Base-by-base conservation (phyloP, 2,113 vertebrate species). In the Ailurus styani region DNA sequence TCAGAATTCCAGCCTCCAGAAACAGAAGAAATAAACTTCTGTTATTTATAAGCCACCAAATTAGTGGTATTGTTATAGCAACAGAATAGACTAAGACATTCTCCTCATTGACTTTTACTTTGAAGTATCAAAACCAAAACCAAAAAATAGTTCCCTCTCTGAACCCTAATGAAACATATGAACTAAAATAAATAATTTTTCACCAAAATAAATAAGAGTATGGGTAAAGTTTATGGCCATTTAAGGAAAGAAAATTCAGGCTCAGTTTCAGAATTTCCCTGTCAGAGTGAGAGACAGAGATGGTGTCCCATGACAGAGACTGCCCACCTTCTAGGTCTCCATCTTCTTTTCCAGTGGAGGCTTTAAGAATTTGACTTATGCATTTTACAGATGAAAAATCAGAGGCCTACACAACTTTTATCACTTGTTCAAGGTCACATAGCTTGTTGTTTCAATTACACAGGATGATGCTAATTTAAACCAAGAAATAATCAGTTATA, bases 381-480 rank as follows among this genome's bases (percentile, higher is more conserved):
- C 50, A 75, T 50, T 95, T 93, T 87, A 87, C 25, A 91, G 75
- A 87, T 27, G 62, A 20, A 96, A 42, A 77, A 78, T 29, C 7
- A 29, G n/a, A 18, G 45, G 5, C 40, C 57, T 47, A 86, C 54
- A 91, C 90, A 95, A 42, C 37, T 20, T 87, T 5, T 10, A 37
- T n/a, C 6, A 68, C 15, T 81, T 82, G 34, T 40, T 60, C 54
- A 81, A 68, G 20, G 4, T 90, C 50, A 87, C 3, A 68, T 11
- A 54, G 31, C n/a, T 95, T 18, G n/a, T 27, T 96, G 73, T 83
- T 79, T 62, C 27, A 62, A 17, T 40, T 42, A 62, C 52, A 86
- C 14, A 27, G 18, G 27, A 83, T 70, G n/a, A 75, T 3, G 85
- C 2, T 57, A 81, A 79, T 66, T 87, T 37, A 81, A 5, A 31